Evolutionary conservation across 2,113 vertebrate species (phyloP).

Genomic region (Talpa occidentalis): DNA sequence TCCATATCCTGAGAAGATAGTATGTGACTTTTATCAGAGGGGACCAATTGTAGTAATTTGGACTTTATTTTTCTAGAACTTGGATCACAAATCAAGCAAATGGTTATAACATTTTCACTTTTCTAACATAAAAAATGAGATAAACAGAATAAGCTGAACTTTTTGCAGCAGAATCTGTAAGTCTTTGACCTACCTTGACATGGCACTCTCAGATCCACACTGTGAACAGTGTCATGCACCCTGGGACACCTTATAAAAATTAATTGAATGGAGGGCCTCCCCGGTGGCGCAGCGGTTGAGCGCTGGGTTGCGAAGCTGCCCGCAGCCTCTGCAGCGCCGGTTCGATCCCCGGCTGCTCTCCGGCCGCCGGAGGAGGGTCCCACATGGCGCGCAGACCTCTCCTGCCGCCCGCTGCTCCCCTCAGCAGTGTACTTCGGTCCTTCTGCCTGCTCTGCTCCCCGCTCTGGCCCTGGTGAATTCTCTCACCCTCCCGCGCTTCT

Average conservation of each 20-base stretch:
- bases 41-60: neutral
- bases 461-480: too few species aligned
- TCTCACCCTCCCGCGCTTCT: too few species aligned
- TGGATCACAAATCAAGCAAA: constrained; percentile 29
- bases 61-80: neutral
- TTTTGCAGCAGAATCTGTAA: neutral
- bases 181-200: constrained; percentile 14
- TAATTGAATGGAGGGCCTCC: neutral
- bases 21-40: neutral
- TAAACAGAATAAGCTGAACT: constrained; percentile 4
- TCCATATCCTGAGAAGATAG: neutral
- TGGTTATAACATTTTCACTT: neutral
- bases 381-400: too few species aligned
- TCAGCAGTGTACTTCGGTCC: too few species aligned
- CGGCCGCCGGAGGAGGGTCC: too few species aligned
- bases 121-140: neutral
- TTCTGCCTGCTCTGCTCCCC: too few species aligned
- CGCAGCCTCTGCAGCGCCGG: too few species aligned
- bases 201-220: neutral
- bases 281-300: too few species aligned
- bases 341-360: too few species aligned
- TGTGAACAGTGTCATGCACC: too few species aligned
- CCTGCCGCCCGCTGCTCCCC: too few species aligned
- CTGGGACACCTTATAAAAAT: neutral
- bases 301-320: too few species aligned